A percentile compares a stretch with the other conserved stretches of the same genome.
These are phyloP conservation scores for Eulemur rubriventer DNA, from an alignment of 2,797 vertebrate species.

Conservation along the genomic window DNA sequence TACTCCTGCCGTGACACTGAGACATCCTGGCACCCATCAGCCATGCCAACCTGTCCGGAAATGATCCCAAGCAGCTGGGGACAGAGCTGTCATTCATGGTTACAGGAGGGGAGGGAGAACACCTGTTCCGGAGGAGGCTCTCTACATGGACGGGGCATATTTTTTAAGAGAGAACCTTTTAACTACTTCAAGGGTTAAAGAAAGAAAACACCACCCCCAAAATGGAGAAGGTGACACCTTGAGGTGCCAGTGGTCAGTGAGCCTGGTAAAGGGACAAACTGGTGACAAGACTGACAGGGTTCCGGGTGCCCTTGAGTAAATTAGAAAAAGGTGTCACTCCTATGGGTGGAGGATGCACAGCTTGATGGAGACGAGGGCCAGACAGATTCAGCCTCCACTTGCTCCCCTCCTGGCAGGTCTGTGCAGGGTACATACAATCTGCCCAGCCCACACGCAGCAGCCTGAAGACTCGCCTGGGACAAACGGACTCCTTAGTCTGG, in stretches of 20 bases:
- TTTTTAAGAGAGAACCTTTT: not conserved
- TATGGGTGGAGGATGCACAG: no score
- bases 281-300: not conserved
- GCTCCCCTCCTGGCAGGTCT: no score
- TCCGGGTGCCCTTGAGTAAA: not conserved
- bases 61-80: not conserved
- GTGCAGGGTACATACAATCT: not conserved
- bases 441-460: not conserved
- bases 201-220: not conserved
- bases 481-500: not conserved
- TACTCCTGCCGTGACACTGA: not conserved
- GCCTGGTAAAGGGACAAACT: not conserved
- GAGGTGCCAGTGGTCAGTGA: not conserved
- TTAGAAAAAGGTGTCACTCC: not conserved
- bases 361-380: not conserved
- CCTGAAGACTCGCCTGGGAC: not conserved
- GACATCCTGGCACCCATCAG: not conserved
- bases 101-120: not conserved
- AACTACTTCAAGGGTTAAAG: not conserved
- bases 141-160: not conserved
- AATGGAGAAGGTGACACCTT: not conserved
- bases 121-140: not conserved
- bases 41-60: not conserved
- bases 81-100: not conserved
- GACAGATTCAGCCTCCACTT: not conserved